Percentiles rank a stretch among this genome's conserved stretches.
phyloP scores from a whole-genome alignment of 2,888 invertebrate species.

The Dryobotodes eremita region DNA sequence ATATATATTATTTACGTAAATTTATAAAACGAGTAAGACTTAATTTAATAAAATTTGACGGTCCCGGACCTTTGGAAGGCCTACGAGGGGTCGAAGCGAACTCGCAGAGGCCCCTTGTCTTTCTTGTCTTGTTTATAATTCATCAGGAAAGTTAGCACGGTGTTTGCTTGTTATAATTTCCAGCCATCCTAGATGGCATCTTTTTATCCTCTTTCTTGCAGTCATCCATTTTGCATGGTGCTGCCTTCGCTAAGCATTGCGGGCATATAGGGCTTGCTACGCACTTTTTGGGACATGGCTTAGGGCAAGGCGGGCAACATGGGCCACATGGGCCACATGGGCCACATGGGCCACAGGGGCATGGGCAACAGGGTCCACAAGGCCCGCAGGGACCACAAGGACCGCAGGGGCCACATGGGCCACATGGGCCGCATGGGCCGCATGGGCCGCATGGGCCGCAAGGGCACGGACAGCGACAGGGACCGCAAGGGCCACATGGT shows the following conservation, averaged over 20 bases:
- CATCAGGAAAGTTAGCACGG: conserved; percentile 33
- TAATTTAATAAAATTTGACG: neutral
- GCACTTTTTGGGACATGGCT: conserved; percentile 56
- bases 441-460: conserved; percentile 72
- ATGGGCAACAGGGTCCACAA: conserved; percentile 65
- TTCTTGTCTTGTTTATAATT: too few species aligned
- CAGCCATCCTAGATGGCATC: conserved; percentile 61
- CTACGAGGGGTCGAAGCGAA: too few species aligned
- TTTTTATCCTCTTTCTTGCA: conserved; percentile 70
- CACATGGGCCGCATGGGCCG: conserved; percentile 57
- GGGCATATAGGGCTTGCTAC: conserved; percentile 34
- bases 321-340: conserved; percentile 58
- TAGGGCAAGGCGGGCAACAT: conserved; percentile 58
- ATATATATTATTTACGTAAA: neutral
- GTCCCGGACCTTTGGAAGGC: too few species aligned
- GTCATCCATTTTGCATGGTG: conserved; percentile 47
- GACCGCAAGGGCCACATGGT: conserved; percentile 65
- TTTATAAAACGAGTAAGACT: conserved; percentile 6
- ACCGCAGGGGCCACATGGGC: conserved; percentile 66
- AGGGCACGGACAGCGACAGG: conserved; percentile 72
- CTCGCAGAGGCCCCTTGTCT: too few species aligned
- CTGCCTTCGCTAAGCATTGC: conserved; percentile 31
- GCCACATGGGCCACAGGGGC: conserved; percentile 60
- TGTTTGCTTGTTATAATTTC: conserved; percentile 59
- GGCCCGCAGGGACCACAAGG: conserved; percentile 69